These are phyloP conservation scores for Polypedilum vanderplanki DNA, from an alignment of 1,140 invertebrate species.

Conservation along the genomic window DNA sequence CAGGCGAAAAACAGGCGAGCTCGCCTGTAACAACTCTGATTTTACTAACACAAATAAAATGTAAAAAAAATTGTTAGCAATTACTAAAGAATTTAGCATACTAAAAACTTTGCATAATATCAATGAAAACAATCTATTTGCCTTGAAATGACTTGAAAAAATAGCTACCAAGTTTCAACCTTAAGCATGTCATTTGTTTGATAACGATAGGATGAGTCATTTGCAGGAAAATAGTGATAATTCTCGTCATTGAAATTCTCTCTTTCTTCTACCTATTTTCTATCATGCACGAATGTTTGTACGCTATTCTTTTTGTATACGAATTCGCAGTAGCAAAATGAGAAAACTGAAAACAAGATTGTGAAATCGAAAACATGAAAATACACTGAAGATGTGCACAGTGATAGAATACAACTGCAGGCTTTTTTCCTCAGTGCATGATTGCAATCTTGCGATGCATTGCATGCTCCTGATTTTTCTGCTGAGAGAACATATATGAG, in stretches of 20 bases:
- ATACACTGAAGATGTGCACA: neutral
- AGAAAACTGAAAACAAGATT: conserved; percentile 10
- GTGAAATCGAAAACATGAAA: conserved; percentile 22
- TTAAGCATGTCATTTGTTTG: neutral
- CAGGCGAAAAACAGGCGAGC: too few species aligned
- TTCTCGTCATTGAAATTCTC: neutral
- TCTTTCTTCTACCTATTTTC: neutral
- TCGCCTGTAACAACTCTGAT: too few species aligned
- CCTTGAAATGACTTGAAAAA: too few species aligned
- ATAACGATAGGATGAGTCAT: neutral
- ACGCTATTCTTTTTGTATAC: too few species aligned
- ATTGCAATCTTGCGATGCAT: conserved; percentile 17
- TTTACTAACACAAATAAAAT: too few species aligned
- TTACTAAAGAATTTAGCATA: too few species aligned
- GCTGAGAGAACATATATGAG: too few species aligned
- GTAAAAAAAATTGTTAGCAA: too few species aligned
- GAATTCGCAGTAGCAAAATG: neutral
- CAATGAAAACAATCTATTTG: too few species aligned
- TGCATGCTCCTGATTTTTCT: neutral
- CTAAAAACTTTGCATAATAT: too few species aligned
- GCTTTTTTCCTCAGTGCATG: neutral
- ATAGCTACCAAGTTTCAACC: neutral
- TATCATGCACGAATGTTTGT: neutral
- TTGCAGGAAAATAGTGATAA: neutral
- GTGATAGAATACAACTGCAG: conserved; percentile 17